Evolutionary conservation across 2,888 invertebrate species (phyloP).

Genomic region (Ectobius pallidus): DNA sequence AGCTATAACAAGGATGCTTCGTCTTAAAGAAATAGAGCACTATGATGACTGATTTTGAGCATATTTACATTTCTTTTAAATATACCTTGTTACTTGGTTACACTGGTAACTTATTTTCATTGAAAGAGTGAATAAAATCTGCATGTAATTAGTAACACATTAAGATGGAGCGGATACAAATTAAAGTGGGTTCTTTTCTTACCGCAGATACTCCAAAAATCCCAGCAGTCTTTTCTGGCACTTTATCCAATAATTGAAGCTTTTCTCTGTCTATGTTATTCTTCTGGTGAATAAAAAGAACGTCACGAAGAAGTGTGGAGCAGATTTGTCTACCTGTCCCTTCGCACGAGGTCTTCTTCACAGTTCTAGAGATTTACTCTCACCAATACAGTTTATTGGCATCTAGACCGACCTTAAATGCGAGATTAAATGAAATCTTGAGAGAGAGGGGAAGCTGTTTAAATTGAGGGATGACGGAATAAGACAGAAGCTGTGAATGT

Average conservation of each 20-base stretch:
- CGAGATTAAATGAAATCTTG: conserved; percentile 40
- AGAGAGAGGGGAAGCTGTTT: conserved; percentile 3
- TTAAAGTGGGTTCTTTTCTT: too few species aligned
- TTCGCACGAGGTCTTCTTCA: neutral
- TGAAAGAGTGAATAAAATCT: too few species aligned
- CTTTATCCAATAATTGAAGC: conserved; percentile 27
- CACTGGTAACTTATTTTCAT: too few species aligned
- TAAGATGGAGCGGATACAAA: too few species aligned
- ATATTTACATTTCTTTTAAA: too few species aligned
- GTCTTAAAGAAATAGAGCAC: too few species aligned
- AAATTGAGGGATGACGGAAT: neutral
- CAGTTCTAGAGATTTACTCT: conserved; percentile 25
- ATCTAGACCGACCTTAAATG: conserved; percentile 39
- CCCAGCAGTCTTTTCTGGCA: neutral
- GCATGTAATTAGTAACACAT: too few species aligned
- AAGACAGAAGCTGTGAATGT: conserved; percentile 38
- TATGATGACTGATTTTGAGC: too few species aligned
- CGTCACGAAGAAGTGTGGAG: neutral
- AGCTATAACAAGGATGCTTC: too few species aligned
- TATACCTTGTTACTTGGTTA: too few species aligned
- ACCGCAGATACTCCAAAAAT: too few species aligned
- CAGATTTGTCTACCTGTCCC: conserved; percentile 25
- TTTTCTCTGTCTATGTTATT: neutral
- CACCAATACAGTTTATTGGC: conserved; percentile 44
- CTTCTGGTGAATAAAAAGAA: neutral